Evolutionary conservation across 2,888 invertebrate species (phyloP).

Genomic region (Lamellibrachia satsuma): DNA sequence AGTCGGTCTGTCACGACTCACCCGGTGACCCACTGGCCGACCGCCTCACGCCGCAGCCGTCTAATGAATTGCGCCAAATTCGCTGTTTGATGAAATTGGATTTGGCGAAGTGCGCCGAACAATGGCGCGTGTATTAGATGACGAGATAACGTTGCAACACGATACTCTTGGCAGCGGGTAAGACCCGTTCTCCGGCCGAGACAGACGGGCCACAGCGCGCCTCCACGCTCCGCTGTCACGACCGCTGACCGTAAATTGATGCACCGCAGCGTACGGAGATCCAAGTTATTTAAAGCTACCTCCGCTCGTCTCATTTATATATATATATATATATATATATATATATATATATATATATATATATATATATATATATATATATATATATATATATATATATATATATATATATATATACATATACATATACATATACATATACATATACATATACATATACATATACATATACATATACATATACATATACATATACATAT

Average conservation of each 20-base stretch:
- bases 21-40: background rate
- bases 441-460: background rate
- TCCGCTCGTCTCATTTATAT: background rate
- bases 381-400: constrained; percentile 19
- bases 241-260: background rate
- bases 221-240: background rate
- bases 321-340: no score
- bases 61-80: background rate
- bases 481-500: background rate
- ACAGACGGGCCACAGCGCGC: background rate
- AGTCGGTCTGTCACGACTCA: background rate
- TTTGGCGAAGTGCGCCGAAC: background rate
- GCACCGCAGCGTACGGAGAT: background rate
- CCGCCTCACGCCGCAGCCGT: background rate
- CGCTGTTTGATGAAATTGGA: constrained; percentile 17
- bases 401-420: background rate
- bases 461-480: background rate
- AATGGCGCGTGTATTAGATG: background rate
- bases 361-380: constrained; percentile 19
- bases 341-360: background rate
- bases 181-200: background rate
- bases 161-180: background rate
- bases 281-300: background rate
- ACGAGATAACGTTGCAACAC: background rate
- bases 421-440: background rate